Base-by-base conservation (phyloP, 2,113 vertebrate genomes). In the Salvelinus fontinalis region DNA sequence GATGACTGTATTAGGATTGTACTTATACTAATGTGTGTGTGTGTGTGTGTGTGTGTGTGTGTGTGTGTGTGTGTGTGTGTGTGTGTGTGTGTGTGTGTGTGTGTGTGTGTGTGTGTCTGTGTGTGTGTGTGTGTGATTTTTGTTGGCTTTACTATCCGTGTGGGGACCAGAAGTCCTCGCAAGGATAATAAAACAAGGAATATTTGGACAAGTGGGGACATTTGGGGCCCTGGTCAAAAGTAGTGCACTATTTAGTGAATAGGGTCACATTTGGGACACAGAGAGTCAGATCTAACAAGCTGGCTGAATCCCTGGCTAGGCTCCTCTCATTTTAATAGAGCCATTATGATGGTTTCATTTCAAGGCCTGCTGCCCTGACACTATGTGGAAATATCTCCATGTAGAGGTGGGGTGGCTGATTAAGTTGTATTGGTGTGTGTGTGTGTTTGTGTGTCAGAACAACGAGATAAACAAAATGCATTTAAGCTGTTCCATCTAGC, bases 331-430 rank as follows among this genome's bases (percentile, higher is more conserved):
- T 71, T 22, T 69, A 77, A 81, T 77, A 74, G 34, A 81, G 67
- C 39, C 29, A 54, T 78, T 74, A 74, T 51, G 59, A 34, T 74
- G 57, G 29, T 81, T 74, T 78, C 77, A 81, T 81, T 81, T 81
- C 79, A 78, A 77, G 79, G 70, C 64, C 75, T 71, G 79, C 18
- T 24, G 75, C 72, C 70, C 67, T 24, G 49, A 73, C 62, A 62
- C 31, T n/a, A 16, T 34, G 51, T 62, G 66, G 9, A 39, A 75
- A 67, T 54, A 57, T 11, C 60, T 67, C 66, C 66, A 16, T 9
- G 24, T 29, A 24, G 9, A 26, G 67, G 16, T 34, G 39, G 39
- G 2, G 39, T 44, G 39, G 9, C 39, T 12, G 39, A 44, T 4
- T 29, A 66, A 20, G 14, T 5, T 18, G 4, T 18, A 54, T 54